These are phyloP conservation scores for Chlorodrepanis virens DNA, from an alignment of 2,113 vertebrate species.

Conservation along the genomic window DNA sequence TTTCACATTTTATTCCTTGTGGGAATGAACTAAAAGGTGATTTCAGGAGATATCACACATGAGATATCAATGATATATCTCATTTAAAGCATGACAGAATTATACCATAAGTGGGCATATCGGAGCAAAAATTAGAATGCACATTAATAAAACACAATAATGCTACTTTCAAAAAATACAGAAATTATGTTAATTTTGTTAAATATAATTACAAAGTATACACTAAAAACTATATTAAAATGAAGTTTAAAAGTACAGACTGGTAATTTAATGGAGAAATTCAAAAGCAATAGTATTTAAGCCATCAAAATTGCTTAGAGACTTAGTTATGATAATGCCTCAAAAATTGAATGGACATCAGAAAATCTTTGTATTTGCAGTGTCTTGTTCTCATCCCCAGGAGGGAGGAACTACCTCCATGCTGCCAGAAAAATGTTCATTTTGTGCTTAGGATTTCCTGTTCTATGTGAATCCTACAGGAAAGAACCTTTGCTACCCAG, in stretches of 20 bases:
- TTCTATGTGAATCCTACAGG: accelerated
- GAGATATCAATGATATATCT: no score
- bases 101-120: neutral
- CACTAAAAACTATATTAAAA: neutral
- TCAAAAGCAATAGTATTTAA: neutral
- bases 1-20: neutral
- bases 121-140: neutral
- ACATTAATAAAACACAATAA: neutral
- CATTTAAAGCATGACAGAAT: neutral
- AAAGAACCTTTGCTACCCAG: neutral
- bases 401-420: neutral
- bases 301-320: neutral
- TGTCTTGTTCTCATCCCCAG: neutral
- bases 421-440: neutral
- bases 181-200: neutral
- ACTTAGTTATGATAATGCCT: neutral
- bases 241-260: neutral
- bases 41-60: neutral
- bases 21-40: neutral
- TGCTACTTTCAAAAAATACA: neutral
- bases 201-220: neutral
- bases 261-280: neutral
- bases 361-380: neutral
- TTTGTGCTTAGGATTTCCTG: neutral
- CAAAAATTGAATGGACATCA: neutral